Evolutionary conservation across 2,888 invertebrate genomes (phyloP), one percentile per base, ranked within the genome.

Genomic region (Diadromus collaris): DNA sequence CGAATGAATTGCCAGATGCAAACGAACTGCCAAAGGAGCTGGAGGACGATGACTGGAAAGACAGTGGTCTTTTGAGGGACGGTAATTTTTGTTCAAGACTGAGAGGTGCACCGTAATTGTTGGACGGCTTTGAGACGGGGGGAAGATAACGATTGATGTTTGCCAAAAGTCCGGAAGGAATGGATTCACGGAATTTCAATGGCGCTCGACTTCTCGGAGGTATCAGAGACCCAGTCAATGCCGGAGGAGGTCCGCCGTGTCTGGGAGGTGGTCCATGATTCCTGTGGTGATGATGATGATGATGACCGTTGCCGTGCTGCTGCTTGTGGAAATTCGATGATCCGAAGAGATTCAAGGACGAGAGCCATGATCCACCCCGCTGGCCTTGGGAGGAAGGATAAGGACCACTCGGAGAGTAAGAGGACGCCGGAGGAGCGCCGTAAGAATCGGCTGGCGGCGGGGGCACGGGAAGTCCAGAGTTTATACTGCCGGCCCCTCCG

Each of bases 131-230:
- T 2, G 71, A 72, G 10, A 77, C 48, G 29, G 83, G 86, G 1
- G 88, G 86, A 44, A 87, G 58, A 32, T 87, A 89, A 93, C 95
- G 80, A 94, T 94, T 67, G 93, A 94, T 65, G 32, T 82, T 83
- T 3, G 83, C 83, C 2, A 96, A 91, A 27, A 96, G 90, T 0
- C 95, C 95, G 65, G 93, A 92, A 0, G 96, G 95, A 0, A 96
- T 95, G 0, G 95, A 93, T n/a, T 95, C 95, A 60, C 95, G 92
- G 89, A 95, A 96, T 82, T 94, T 93, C 6, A 96, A 93, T 0
- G 96, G 96, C 13, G 88, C 88, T 69, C 86, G 88, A 70, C 79
- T 88, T 70, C 86, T 86, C 10, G 88, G 89, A 29, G 88, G 89
- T 69, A 86, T 81, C 34, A 90, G 78, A 82, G 88, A 69, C 69